Conservation (phyloP, 53 echinoderm and acorn worm species). For the Holothuria leucospilota region DNA sequence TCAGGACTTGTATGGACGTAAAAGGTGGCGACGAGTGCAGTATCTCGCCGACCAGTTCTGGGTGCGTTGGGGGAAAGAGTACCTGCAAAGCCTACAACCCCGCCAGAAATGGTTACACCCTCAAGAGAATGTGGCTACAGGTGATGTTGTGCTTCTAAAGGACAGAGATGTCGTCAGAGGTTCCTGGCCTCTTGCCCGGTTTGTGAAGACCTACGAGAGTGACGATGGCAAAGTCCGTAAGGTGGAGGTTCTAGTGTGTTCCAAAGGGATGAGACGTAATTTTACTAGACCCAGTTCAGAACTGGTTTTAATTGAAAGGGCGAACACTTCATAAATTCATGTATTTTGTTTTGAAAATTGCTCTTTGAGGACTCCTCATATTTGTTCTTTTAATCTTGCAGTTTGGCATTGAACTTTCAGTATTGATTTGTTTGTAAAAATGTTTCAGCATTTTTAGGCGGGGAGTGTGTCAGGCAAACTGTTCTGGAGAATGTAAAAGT, state of each 20-base stretch:
- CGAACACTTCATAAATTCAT: background rate
- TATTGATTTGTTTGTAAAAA: background rate
- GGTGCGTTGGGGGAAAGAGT: conserved; percentile 64
- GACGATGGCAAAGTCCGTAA: too few relatives aligned
- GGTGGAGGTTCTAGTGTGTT: conserved; percentile 43
- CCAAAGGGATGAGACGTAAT: conserved; percentile 24
- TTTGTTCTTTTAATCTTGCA: background rate
- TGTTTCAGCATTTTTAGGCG: background rate
- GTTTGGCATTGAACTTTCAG: background rate
- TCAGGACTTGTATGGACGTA: conserved; percentile 56
- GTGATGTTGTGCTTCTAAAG: conserved; percentile 57
- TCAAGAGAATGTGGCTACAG: background rate
- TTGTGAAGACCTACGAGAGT: conserved; percentile 40
- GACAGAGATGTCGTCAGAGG: conserved; percentile 43
- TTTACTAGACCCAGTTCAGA: conserved; percentile 46
- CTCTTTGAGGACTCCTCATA: conserved; percentile 2
- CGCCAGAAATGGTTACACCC: conserved; percentile 48
- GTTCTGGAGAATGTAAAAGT: too few relatives aligned
- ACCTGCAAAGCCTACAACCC: conserved; percentile 59
- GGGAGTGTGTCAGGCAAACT: too few relatives aligned
- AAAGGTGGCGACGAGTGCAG: too few relatives aligned
- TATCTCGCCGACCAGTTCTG: too few relatives aligned
- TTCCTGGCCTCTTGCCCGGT: too few relatives aligned
- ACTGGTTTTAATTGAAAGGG: conserved; percentile 27
- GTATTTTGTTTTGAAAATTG: too few relatives aligned